Base-by-base conservation (phyloP, 2,113 vertebrate genomes). In the Saccopteryx bilineata region DNA sequence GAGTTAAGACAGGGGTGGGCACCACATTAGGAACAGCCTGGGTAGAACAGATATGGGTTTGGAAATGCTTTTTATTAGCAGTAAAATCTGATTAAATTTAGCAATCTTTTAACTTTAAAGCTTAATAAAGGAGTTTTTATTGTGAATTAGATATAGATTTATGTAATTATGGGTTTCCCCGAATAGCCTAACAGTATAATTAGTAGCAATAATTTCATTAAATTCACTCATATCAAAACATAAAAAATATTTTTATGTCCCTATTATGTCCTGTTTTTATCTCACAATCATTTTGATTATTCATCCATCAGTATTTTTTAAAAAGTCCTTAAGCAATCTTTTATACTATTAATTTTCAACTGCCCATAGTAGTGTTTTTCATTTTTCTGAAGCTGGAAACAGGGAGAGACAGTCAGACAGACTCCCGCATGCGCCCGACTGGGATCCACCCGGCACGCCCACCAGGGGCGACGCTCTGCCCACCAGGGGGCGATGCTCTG, bases 201-300 rank as follows among this genome's bases (percentile, higher is more conserved):
- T 84, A 63, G 14, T 46, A 90, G 33, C 26, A 78, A 90, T 2
- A 65, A 48, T 93, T 96, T 84, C 19, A 48, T 81, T 80, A 60
- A 95, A 88, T 69, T 58, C 75, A 5, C 14, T 87, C 10, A 33
- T 19, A 81, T 80, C 4, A 52, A 93, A 97, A 63, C 52, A 92
- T 52, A 69, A 93, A 91, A 5, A n/a, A 66, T 75, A 21, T 18
- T 87, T 94, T 87, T 66, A 78, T 78, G 56, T 82, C 24, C 86
- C 5, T 82, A 80, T 92, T 86, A 89, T 86, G 10, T 60, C 46
- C 3, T 33, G 8, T 95, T 94, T 90, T 60, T 17, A 80, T 87
- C 79, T 84, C 33, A 84, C 95, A 94, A 66, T 13, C 31, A 75
- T 81, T 94, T 84, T 84, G 52, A 87, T 91, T 93, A 84, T 88